Conservation (phyloP, 2,888 invertebrate species). For the Gastracanthus pulcherrimus region DNA sequence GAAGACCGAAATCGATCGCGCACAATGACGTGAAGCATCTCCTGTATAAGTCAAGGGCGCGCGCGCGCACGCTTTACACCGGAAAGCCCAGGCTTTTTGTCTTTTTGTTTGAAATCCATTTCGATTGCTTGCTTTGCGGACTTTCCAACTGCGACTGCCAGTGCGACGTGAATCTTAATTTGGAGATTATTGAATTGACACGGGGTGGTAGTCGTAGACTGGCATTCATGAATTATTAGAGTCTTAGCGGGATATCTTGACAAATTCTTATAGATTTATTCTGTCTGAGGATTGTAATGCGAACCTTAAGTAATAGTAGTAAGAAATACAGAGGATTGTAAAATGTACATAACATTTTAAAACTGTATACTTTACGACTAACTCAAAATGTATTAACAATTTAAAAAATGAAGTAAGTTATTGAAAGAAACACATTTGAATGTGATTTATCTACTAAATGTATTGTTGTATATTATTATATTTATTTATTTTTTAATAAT, state of each 20-base stretch:
- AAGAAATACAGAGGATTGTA: no score
- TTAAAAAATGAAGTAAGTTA: no score
- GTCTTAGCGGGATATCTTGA: not conserved
- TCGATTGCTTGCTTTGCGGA: not conserved
- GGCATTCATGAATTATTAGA: not conserved
- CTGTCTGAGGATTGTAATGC: no score
- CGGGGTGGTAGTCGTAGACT: not conserved
- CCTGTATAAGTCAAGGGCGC: not conserved
- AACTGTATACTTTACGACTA: no score
- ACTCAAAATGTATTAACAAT: no score
- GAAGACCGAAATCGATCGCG: slow-evolving; percentile 7
- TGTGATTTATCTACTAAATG: no score
- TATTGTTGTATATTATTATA: no score
- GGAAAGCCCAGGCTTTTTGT: not conserved
- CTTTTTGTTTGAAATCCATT: not conserved
- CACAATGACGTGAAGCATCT: not conserved
- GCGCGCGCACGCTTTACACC: not conserved
- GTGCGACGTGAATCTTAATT: not conserved
- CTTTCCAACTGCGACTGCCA: not conserved
- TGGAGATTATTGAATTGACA: not conserved
- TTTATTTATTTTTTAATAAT: no score
- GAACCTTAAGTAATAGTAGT: no score
- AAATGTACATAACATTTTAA: no score
- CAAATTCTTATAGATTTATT: no score
- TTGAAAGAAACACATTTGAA: no score